A percentile compares a stretch with the other conserved stretches of the same genome.
phyloP scores from a whole-genome alignment of 92 coral and sea anemone species.

The Anthopleura xanthogrammica region DNA sequence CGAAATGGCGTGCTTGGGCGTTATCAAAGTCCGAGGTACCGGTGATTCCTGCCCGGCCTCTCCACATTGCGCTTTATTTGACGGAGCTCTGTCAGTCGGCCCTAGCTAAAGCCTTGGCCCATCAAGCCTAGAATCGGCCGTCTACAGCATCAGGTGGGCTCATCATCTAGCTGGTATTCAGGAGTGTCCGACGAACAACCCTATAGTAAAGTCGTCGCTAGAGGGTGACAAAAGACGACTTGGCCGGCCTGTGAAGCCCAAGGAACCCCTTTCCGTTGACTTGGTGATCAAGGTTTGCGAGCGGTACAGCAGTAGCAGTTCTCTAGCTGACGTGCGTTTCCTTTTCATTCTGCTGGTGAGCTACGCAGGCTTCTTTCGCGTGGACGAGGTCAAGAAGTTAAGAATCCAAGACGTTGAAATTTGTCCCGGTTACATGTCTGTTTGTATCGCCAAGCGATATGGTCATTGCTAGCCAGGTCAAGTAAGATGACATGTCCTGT shows the following conservation, averaged over 20 bases:
- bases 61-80: conserved; percentile 39
- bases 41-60: conserved; percentile 29
- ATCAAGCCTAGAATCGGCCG: neutral
- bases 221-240: conserved; percentile 47
- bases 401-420: too few species aligned
- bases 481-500: conserved; percentile 7
- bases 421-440: neutral
- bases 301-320: conserved; percentile 26
- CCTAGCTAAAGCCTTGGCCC: conserved; percentile 21
- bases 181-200: conserved; percentile 31
- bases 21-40: conserved; percentile 32
- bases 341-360: conserved; percentile 44
- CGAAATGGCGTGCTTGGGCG: conserved; percentile 35
- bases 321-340: conserved; percentile 44
- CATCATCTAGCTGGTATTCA: neutral
- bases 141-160: too few species aligned
- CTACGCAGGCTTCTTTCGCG: neutral
- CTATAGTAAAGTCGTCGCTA: conserved; percentile 33
- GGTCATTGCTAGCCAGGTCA: neutral
- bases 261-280: conserved; percentile 36
- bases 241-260: conserved; percentile 40
- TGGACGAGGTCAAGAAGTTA: too few species aligned
- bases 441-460: neutral
- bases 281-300: conserved; percentile 12
- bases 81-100: conserved; percentile 32